Evolutionary conservation across 1,140 invertebrate genomes (phyloP), one percentile per base, ranked within the genome.

Genomic region (Microplitis demolitor): DNA sequence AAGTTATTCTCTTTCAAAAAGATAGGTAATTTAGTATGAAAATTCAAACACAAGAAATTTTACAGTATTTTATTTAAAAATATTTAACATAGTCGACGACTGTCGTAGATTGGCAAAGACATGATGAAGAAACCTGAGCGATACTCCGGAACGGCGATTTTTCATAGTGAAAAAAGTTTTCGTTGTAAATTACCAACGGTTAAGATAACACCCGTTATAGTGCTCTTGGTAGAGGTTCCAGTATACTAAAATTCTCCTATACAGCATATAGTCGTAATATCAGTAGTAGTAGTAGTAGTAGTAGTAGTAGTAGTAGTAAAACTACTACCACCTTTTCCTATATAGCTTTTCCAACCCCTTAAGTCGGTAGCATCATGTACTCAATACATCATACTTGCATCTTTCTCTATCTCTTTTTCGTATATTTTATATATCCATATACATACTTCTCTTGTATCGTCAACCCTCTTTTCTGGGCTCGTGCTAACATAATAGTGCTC

Each of bases 101-200:
- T 56, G 16, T 3, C 16, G n/a, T 13, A 56, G 13, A 33, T 14
- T 37, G n/a, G 33, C 8, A 34, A 13, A 34, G 34, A 63, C 34
- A 63, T 35, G n/a, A 63, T 63, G 37, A 6, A 54, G 13, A 54
- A 54, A 54, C 13, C 14, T 11, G 45, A 56, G 53, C 53, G 11
- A 56, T 56, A 56, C 53, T 14, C 11, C 14, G 53, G 14, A 56
- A 50, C 14, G 50, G 33, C 11, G 24, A 67, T 67, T 54, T 67
- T 67, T 67, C 66, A 67, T 54, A n/a, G 31, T 54, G 24, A 66
- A 67, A 24, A 67, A 56, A 67, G 51, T 67, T 53, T 3, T 13
- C 13, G 31, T n/a, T 34, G 66, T 67, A 67, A 67, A 67, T 67
- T 67, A 67, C 51, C 66, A 54, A 56, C 51, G n/a, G 50, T 67